Conservation (phyloP, 2,797 vertebrate species). For the Etheostoma perlongum region DNA sequence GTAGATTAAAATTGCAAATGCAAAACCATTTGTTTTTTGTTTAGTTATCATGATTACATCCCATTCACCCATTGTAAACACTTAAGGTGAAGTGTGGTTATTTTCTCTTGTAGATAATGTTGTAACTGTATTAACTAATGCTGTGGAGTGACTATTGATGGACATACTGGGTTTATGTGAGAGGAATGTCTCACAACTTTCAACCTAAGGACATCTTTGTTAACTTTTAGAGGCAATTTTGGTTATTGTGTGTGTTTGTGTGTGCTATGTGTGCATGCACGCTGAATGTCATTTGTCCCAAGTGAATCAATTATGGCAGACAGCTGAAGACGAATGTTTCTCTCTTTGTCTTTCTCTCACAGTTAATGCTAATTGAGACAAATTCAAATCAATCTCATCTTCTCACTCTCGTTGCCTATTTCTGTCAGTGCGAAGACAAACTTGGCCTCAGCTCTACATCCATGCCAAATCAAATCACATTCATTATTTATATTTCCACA, state of each 20-base stretch:
- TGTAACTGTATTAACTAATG: constrained; percentile 35
- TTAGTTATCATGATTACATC: constrained; percentile 2
- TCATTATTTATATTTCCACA: constrained; percentile 45
- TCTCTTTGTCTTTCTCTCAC: constrained; percentile 14
- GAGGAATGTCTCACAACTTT: constrained; percentile 2
- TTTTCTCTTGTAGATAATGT: constrained; percentile 16
- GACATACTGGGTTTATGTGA: neutral
- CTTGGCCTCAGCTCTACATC: constrained; percentile 13
- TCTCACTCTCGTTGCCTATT: constrained; percentile 15
- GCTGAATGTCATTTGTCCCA: constrained; percentile 35
- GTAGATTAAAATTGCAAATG: neutral
- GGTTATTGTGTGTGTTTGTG: constrained; percentile 11
- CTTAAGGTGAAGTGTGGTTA: neutral
- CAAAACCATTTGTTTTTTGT: constrained; percentile 9
- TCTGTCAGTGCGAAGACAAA: constrained; percentile 20
- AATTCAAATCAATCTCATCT: constrained; percentile 26
- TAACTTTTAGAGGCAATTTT: constrained; percentile 34
- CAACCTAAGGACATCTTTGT: constrained; percentile 24
- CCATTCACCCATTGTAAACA: constrained; percentile 1
- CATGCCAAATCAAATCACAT: constrained; percentile 40
- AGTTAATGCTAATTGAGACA: constrained; percentile 47
- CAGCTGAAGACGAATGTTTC: constrained; percentile 46
- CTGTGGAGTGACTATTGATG: neutral
- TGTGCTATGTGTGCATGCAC: neutral
- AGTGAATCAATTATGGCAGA: constrained; percentile 50